Evolutionary conservation across 2,113 vertebrate species (phyloP), one percentile per base, ranked within the genome.

Genomic region (Glaucidium brasilianum): DNA sequence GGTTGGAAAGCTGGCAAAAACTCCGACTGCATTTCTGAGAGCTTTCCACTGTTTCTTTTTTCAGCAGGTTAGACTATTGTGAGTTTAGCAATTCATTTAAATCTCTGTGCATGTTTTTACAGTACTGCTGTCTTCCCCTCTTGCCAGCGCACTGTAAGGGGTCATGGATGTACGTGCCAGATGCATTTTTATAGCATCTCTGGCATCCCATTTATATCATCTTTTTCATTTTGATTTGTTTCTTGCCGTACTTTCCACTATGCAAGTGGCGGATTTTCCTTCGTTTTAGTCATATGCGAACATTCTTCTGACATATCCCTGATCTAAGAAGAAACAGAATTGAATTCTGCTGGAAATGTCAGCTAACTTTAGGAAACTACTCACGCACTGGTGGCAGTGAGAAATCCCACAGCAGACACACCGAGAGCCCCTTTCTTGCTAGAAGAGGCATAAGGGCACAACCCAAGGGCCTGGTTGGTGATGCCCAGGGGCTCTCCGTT

Each of bases 341-440:
- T 15, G 29, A 39, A 47, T 58, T 12, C 17, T 21, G 13, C 25
- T 19, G 7, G 50, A 63, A 49, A 21, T 3, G 13, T 3, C 43
- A 58, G 30, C 20, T 6, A 45, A 16, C n/a, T 63, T 41, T 45
- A 52, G 23, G 75, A n/a, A 62, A 30, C 27, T 50, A 32, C 47
- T 30, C 13, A 3, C 0, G 0, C 11, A 2, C 11, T 2, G 8
- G 45, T 5, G 9, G 14, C 7, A 19, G 34, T 12, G 49, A 47
- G 22, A 87, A 67, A 41, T 6, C 41, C 34, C 23, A 43, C 19
- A 6, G 19, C 0, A 5, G 25, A 16, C 9, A 45, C 32, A 30
- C 10, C 18, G 9, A 11, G 17, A 69, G 25, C 15, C 32, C 15
- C 35, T 5, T 25, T 14, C 62, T 26, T 3, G 29, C 69, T 35